Base-by-base conservation (phyloP, 2,113 vertebrate genomes). In the Percopsis transmontana region DNA sequence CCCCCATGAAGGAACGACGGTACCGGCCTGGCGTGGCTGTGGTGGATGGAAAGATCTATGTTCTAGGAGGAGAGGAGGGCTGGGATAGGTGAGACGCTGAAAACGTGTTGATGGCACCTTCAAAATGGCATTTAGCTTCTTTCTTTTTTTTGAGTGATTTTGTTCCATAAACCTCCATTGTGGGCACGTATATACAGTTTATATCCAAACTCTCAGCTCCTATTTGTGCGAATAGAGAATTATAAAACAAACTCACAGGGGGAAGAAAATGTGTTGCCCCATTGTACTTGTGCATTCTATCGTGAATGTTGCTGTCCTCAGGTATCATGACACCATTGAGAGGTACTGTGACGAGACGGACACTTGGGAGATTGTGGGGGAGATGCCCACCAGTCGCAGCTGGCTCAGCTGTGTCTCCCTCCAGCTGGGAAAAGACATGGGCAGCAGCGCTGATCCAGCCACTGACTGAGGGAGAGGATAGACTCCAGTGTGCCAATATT, bases 321-420 rank as follows among this genome's bases (percentile, higher is more conserved):
- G 93, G 79, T 93, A 94, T 79, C 92, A 93, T 1, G 92, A 94
- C 81, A 94, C 93, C 18, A 94, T 93, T 1, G 92, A 94, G 78
- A 81, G 90, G 71, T 94, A 91, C 71, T 91, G 90, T 62, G 91
- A 93, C 0, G 89, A 91, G 54, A 90, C 88, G 0, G 90, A 92
- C 85, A 76, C 56, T 8, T 94, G 93, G 93, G 93, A 94, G 77
- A 90, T 94, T 2, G 84, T 93, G 0, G 91, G 92, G 1, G 92
- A 94, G 83, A 92, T 94, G 93, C 90, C 89, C 23, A 92, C 91
- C 57, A 93, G 93, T 63, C 91, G 92, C 39, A 93, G 93, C 83
- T 94, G 92, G 92, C 85, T 94, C 59, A 93, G 93, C 85, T 94
- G 93, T 2, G 92, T 92, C 5, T 91, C 93, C 3, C 86, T 93